Base-by-base conservation (phyloP, 37 sponge, comb jelly and placozoan genomes). In the Geodia barretti region DNA sequence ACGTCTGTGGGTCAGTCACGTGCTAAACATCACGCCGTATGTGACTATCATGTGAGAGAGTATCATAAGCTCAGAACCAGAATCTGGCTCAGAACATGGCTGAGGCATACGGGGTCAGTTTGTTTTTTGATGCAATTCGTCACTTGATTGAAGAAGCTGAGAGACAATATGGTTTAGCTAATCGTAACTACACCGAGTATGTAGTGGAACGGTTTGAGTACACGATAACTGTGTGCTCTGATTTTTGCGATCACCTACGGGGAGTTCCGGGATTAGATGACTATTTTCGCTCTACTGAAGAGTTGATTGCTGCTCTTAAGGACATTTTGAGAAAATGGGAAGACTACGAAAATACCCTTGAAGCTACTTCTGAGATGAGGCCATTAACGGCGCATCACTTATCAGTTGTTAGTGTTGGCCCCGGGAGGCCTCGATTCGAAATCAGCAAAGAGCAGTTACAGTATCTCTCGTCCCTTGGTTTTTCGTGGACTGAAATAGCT, bases 401-500 rank as follows among this genome's bases (percentile, higher is more conserved):
- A 47, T 47, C 54, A 14, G 14, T 14, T 47, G 54, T 47, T 47
- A 47, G 54, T 47, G 54, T 47, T 47, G 54, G 54, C 54, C 54
- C 54, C 66, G 79, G 70, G 23, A 29, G 79, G 26, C 79, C 79
- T 20, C 26, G 37, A 23, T 79, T 79, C 63, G 68, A 79, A 29
- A 36, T 77, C 24, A 68, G 70, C 33, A 79, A 68, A 79, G 79
- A 79, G 19, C 79, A 79, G 37, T 24, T 79, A 4, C 38, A 79
- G 32, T 79, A 79, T 39, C 79, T 79, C 23, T 19, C 29, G 19
- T 79, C 79, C 65, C 66, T 79, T 36, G 31, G 39, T 25, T 79
- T 79, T 42, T 33, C 47, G 30, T 79, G 79, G 70, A 79, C 66
- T 38, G 68, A 79, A 68, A 66, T 79, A 26, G 79, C 79, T 79